Evolutionary conservation across 2,888 invertebrate species (phyloP).

Genomic region (Pheosia gnoma): DNA sequence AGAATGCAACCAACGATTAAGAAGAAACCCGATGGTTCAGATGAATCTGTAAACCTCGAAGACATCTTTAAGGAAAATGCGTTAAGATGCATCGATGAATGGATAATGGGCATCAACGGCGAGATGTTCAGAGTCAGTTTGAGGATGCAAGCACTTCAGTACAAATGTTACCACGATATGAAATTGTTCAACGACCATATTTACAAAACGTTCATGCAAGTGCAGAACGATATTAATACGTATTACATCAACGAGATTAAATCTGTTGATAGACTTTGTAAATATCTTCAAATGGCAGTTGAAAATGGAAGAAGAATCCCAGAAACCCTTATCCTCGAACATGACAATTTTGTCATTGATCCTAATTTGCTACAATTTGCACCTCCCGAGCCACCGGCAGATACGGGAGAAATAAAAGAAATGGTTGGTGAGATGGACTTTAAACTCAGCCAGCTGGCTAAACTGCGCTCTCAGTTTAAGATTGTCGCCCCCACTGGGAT

Average conservation of each 20-base stretch:
- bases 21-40: constrained; percentile 64
- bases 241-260: constrained; percentile 73
- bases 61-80: constrained; percentile 69
- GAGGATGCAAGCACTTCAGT: constrained; percentile 66
- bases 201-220: constrained; percentile 69
- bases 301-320: constrained; percentile 76
- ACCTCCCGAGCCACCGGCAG: constrained; percentile 36
- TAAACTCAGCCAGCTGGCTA: constrained; percentile 65
- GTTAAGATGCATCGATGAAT: constrained; percentile 81
- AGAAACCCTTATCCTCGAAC: constrained; percentile 74
- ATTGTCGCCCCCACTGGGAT: constrained; percentile 73
- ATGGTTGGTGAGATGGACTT: constrained; percentile 56
- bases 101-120: constrained; percentile 82
- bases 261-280: constrained; percentile 78
- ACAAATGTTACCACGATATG: constrained; percentile 71
- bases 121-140: constrained; percentile 80
- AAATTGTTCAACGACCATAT: constrained; percentile 72
- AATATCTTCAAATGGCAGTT: constrained; percentile 78
- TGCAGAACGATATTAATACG: constrained; percentile 72
- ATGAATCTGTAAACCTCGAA: constrained; percentile 56
- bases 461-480: constrained; percentile 65
- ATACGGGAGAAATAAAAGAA: constrained; percentile 45
- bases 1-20: constrained; percentile 58
- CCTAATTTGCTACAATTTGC: constrained; percentile 70
- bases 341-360: constrained; percentile 78